phyloP scores from a whole-genome alignment of 1,140 invertebrate species.

The Schmidtea mediterranea region DNA sequence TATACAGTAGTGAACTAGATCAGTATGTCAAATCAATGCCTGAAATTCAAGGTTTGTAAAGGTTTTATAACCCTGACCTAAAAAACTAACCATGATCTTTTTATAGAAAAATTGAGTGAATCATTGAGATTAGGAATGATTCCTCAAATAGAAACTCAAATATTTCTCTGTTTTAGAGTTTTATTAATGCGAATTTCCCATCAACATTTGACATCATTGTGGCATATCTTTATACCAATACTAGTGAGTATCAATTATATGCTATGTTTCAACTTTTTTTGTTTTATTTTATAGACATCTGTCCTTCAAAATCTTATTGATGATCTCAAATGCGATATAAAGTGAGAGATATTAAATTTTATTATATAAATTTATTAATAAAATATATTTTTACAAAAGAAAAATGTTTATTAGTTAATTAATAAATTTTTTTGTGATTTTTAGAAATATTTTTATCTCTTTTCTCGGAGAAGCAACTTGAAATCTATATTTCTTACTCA shows the following conservation, averaged over 20 bases:
- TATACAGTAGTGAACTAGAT: conserved; percentile 65
- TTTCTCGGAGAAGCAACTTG: too few species aligned
- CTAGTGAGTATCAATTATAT: conserved; percentile 31
- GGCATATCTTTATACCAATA: conserved; percentile 77
- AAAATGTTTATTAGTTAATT: too few species aligned
- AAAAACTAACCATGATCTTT: neutral
- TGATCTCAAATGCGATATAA: too few species aligned
- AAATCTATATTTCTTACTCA: too few species aligned
- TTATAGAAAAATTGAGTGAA: conserved; percentile 53
- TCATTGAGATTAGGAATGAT: conserved; percentile 48
- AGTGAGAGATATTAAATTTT: too few species aligned
- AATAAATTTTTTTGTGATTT: too few species aligned
- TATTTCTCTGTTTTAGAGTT: conserved; percentile 67
- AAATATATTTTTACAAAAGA: too few species aligned
- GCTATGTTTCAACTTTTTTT: too few species aligned
- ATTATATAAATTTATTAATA: too few species aligned
- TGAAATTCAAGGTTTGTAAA: conserved; percentile 50
- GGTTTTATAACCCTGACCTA: neutral
- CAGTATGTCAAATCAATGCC: conserved; percentile 72
- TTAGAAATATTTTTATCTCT: too few species aligned
- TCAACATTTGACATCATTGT: conserved; percentile 55
- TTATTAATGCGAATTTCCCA: conserved; percentile 57
- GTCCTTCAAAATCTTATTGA: too few species aligned
- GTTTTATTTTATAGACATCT: too few species aligned
- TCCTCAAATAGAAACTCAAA: conserved; percentile 53